Percentiles rank a stretch among this genome's conserved stretches.
Conservation (phyloP, 2,888 invertebrate genomes). For the Phrixothrix hirtus region DNA sequence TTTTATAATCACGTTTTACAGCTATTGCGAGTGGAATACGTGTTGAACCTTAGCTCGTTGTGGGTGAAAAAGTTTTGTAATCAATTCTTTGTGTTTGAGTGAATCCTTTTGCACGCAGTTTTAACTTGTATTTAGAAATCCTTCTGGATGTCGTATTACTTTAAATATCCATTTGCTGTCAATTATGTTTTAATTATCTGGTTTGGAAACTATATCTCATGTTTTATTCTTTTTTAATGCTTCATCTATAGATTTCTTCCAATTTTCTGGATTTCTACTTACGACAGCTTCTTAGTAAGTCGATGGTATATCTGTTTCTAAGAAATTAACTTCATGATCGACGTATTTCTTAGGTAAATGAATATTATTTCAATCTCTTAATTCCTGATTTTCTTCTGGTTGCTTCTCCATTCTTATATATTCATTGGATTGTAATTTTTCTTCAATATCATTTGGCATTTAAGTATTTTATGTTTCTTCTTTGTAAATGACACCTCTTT, state of each 20-base stretch:
- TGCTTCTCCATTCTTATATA: neutral
- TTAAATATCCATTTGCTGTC: too few relatives aligned
- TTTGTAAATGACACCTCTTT: too few relatives aligned
- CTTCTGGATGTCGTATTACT: too few relatives aligned
- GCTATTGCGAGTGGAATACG: constrained; percentile 26
- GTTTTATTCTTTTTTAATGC: constrained; percentile 29
- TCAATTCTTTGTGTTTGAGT: constrained; percentile 36
- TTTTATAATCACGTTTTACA: constrained; percentile 9
- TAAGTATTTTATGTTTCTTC: too few relatives aligned
- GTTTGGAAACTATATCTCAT: constrained; percentile 24
- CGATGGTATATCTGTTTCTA: constrained; percentile 13
- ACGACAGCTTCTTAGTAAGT: constrained; percentile 32
- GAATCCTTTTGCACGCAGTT: constrained; percentile 33
- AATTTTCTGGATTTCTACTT: constrained; percentile 19
- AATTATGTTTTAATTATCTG: constrained; percentile 22
- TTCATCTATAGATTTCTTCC: constrained; percentile 28
- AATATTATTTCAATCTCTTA: constrained; percentile 5
- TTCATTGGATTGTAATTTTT: too few relatives aligned
- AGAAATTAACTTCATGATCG: constrained; percentile 23
- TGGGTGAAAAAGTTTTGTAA: constrained; percentile 39
- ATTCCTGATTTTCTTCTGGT: constrained; percentile 3
- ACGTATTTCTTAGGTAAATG: constrained; percentile 12
- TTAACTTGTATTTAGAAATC: constrained; percentile 32
- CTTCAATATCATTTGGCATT: too few relatives aligned
- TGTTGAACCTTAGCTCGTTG: constrained; percentile 35